Evolutionary conservation across 2,888 invertebrate genomes (phyloP), one percentile per base, ranked within the genome.

Genomic region (Erebia ligea): DNA sequence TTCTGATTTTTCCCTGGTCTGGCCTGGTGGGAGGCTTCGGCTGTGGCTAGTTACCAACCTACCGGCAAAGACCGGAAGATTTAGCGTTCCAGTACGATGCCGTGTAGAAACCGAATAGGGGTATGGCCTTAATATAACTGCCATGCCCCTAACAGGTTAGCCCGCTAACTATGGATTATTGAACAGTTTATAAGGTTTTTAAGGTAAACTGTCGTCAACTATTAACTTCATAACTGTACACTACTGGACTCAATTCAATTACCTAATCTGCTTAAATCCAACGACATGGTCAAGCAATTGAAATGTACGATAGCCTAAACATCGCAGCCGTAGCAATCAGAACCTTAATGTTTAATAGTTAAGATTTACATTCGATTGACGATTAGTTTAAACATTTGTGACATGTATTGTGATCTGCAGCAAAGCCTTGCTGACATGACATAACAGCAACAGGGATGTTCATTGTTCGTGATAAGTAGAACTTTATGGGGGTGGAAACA

Each of bases 211-310:
- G 57, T 34, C 50, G 15, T 48, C 19, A 50, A 63, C 25, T 50
- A 17, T 17, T 57, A 57, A 5, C 56, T 15, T 10, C 50, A 50
- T 25, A 50, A 40, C 52, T 34, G 54, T 34, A 54, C 34, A 70
- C 56, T 54, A 19, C 54, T 45, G 61, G 25, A 70, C 67, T 70
- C 67, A 63, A 70, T 70, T 70, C 64, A 72, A 67, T 72, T 72
- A 72, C 59, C 63, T 72, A 72, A 72, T 67, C 67, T 61, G 52
- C 58, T 52, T 72, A 67, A 61, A 62, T 50, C 68, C 68, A 61
- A 59, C 62, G 69, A 65, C 68, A 67, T 67, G 58, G 48, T 67
- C 58, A 67, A 58, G 58, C 58, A 67, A 67, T 67, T 67, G 67
- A 59, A 58, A 67, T 67, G 58, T 67, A 67, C 34, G 48, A 67